Evolutionary conservation across 2,888 invertebrate genomes (phyloP), one percentile per base, ranked within the genome.

Genomic region (Torymus tubicola): DNA sequence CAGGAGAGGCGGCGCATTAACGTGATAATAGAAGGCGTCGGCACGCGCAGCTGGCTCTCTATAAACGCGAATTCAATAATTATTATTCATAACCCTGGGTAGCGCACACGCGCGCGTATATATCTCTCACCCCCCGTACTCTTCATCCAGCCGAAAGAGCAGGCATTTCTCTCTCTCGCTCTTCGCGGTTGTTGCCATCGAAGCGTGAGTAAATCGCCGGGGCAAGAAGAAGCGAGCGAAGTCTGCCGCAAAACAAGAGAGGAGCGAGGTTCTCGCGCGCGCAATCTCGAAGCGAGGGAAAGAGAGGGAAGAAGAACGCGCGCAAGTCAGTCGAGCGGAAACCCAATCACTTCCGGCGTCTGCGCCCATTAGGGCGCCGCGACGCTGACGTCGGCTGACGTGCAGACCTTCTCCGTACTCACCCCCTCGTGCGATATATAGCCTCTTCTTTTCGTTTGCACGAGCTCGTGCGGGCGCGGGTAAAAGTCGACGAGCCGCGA

Each of bases 261-360:
- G n/a, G 18, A 24, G 53, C n/a, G 63, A 69, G 53, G 31, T 83
- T 83, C 84, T 82, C 82, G 82, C 84, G 10, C 82, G 81, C 24
- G 61, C 78, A 73, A 73, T 78, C 71, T 78, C 21, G 42, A 42
- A 83, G 85, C 73, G 85, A 84, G 86, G 84, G 84, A 84, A 84
- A 85, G 87, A 80, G 61, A 83, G 83, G 81, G 57, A 58, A 83
- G 82, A 80, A 67, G 82, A 82, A 81, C 71, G 82, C 86, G 88
- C 88, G 87, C 87, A 90, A 90, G 88, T 91, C 91, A 91, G 91
- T 91, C 91, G 90, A 90, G 91, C 91, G 90, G 92, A 92, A 92
- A 93, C 92, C 92, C 92, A 93, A 93, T 93, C 93, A 92, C 92
- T 92, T 92, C 92, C 92, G 92, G 92, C 92, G 92, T 92, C 93